Percentiles rank a stretch among this genome's conserved stretches.
Conservation (phyloP, 2,113 vertebrate genomes). For the Mola mola region DNA sequence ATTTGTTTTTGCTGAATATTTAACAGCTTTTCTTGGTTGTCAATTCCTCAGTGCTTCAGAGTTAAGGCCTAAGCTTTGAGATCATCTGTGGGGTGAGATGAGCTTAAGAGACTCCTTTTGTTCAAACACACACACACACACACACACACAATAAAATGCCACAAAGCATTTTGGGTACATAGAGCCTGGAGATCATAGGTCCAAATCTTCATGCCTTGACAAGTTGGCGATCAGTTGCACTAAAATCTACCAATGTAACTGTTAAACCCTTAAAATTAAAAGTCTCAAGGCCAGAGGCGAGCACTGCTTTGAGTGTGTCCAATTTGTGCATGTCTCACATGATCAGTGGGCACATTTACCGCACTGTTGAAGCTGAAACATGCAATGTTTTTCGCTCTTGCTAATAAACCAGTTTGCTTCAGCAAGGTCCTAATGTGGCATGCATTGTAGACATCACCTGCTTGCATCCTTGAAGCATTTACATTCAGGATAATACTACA, state of each 20-base stretch:
- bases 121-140: background rate
- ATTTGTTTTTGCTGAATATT: too few species aligned
- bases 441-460: conserved; percentile 45
- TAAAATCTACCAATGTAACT: background rate
- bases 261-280: conserved; percentile 37
- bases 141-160: conserved; percentile 12
- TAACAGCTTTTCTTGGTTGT: too few species aligned
- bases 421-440: conserved; percentile 32
- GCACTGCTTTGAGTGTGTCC: conserved; percentile 9
- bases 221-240: conserved; percentile 1
- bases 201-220: conserved; percentile 22
- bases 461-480: conserved; percentile 8
- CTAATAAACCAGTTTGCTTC: conserved; percentile 20
- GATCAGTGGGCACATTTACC: conserved; percentile 3
- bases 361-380: conserved; percentile 26
- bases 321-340: conserved; percentile 24
- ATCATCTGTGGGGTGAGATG: conserved; percentile 12
- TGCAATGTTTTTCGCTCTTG: conserved; percentile 26
- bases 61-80: conserved; percentile 55
- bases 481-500: conserved; percentile 11
- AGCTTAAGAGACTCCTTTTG: conserved; percentile 5
- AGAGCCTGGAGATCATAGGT: conserved; percentile 8
- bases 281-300: conserved; percentile 37
- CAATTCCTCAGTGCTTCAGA: background rate
- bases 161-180: background rate